These are phyloP conservation scores for Percina caprodes DNA, from an alignment of 2,113 vertebrate species.

Conservation along the genomic window DNA sequence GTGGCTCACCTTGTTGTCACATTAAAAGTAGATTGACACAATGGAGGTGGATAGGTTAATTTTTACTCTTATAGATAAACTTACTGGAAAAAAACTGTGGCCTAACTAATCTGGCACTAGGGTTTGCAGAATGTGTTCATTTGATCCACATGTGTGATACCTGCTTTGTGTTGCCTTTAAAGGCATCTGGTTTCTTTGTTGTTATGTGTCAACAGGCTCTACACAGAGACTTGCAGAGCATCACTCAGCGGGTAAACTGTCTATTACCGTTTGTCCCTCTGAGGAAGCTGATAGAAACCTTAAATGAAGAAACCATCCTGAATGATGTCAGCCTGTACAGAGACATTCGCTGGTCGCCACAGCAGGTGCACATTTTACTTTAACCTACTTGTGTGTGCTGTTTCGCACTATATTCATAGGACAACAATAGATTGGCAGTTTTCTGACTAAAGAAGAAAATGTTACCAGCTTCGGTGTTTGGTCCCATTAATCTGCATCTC, in stretches of 20 bases:
- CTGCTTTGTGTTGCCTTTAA: constrained; percentile 10
- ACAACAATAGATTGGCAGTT: constrained; percentile 26
- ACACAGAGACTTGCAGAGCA: constrained; percentile 45
- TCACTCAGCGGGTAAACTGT: constrained; percentile 81
- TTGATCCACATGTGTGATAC: background rate
- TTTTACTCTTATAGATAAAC: background rate
- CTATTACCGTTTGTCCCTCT: constrained; percentile 88
- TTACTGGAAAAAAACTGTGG: background rate
- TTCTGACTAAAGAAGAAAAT: constrained; percentile 49
- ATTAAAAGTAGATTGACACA: background rate
- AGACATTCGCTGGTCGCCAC: constrained; percentile 86
- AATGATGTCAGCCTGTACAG: constrained; percentile 76
- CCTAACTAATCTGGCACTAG: background rate
- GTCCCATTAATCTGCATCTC: constrained; percentile 71
- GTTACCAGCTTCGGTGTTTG: constrained; percentile 46
- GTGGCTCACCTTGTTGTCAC: background rate
- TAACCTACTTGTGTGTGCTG: constrained; percentile 15
- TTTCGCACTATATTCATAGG: constrained; percentile 20
- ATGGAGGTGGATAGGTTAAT: background rate
- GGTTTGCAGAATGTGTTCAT: constrained; percentile 1
- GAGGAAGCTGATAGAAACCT: constrained; percentile 79
- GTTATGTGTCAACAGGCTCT: constrained; percentile 71
- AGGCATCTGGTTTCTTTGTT: background rate
- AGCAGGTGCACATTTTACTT: constrained; percentile 84
- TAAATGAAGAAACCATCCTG: constrained; percentile 75